These are phyloP conservation scores for Halichoeres trimaculatus DNA, from an alignment of 2,113 vertebrate species.

Conservation along the genomic window DNA sequence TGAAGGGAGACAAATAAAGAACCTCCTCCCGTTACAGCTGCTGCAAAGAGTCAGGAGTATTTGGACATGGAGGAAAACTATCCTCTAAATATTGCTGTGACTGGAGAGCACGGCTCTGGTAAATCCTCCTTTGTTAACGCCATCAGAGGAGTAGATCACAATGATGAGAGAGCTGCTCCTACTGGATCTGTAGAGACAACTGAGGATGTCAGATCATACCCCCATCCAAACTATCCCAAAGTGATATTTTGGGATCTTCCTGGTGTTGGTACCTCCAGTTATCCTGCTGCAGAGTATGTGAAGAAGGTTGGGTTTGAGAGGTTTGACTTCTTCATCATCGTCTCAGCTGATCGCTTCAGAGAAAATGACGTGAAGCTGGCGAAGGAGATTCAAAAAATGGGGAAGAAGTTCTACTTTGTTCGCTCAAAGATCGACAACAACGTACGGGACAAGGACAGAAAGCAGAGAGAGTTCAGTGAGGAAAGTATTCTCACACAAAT, in stretches of 20 bases:
- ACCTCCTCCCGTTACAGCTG: neutral
- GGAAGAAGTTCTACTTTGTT: constrained; percentile 59
- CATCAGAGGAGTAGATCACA: too few relatives aligned
- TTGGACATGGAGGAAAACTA: too few relatives aligned
- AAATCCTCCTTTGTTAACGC: too few relatives aligned
- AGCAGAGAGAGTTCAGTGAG: neutral
- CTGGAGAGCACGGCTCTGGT: constrained; percentile 26
- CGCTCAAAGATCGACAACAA: constrained; percentile 56
- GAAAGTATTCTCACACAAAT: neutral
- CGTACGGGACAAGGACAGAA: too few relatives aligned
- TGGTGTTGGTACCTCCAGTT: constrained; percentile 28
- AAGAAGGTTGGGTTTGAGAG: constrained; percentile 21
- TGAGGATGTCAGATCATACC: neutral
- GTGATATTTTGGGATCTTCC: constrained; percentile 49
- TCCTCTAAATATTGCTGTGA: constrained; percentile 17
- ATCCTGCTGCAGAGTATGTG: too few relatives aligned
- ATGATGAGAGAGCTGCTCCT: too few relatives aligned
- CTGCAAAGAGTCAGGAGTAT: neutral
- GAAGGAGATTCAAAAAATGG: constrained; percentile 38
- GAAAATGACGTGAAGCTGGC: too few relatives aligned
- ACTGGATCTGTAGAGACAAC: constrained; percentile 40
- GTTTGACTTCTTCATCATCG: constrained; percentile 61
- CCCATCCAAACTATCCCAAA: constrained; percentile 34
- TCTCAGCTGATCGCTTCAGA: constrained; percentile 22
- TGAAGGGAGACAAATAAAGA: fast-evolving